phyloP scores from a whole-genome alignment of 2,113 vertebrate species.

The Arothron firmamentum region DNA sequence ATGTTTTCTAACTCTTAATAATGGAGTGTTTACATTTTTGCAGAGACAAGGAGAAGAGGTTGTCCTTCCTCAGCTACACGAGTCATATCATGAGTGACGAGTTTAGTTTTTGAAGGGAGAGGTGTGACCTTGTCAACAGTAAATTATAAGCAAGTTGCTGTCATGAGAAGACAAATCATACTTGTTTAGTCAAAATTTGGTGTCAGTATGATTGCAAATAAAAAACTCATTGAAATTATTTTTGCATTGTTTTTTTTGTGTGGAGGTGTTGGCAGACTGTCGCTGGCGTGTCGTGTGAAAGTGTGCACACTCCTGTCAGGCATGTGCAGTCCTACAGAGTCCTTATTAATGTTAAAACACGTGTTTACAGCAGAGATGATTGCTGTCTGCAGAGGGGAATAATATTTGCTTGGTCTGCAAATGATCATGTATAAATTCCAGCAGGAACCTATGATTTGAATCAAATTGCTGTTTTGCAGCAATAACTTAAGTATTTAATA shows the following conservation, averaged over 20 bases:
- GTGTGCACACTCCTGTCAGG: background rate
- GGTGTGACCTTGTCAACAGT: background rate
- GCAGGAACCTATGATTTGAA: background rate
- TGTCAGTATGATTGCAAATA: constrained; percentile 24
- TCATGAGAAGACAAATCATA: constrained; percentile 6
- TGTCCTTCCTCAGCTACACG: background rate
- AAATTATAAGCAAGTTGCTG: constrained; percentile 7
- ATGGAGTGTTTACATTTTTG: constrained; percentile 17
- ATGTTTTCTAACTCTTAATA: background rate
- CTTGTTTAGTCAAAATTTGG: constrained; percentile 9
- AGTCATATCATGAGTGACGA: background rate
- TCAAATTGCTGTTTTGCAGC: background rate
- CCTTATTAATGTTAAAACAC: background rate
- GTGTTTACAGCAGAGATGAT: background rate
- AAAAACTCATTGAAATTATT: constrained; percentile 16
- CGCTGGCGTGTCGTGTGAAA: background rate
- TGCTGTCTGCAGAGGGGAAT: background rate
- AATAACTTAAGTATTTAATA: background rate
- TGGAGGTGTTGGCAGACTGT: background rate
- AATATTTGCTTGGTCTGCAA: background rate
- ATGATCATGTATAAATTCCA: background rate
- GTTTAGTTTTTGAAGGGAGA: background rate
- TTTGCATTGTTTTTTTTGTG: background rate
- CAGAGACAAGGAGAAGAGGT: background rate
- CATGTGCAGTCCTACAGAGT: too few relatives aligned